Evolutionary conservation across 1,140 invertebrate species (phyloP), one percentile per base, ranked within the genome.

Genomic region (Drosophila funebris): DNA sequence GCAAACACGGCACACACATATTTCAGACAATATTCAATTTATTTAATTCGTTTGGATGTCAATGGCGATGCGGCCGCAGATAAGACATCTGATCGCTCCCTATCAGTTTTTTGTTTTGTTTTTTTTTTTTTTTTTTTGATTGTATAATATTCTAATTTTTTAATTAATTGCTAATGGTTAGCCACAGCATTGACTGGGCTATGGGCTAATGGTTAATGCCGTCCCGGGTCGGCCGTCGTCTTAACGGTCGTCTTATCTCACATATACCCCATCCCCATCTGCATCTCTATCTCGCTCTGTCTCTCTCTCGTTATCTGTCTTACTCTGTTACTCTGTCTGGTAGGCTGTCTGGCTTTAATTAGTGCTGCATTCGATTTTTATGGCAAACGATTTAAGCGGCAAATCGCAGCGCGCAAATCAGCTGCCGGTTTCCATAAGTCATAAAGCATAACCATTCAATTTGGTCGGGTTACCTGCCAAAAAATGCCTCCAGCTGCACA

Each of bases 111-210:
- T 11, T 33, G 2, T 33, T 33, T 33, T 36, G 1, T 36, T 36
- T 36, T n/a, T n/a, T n/a, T n/a, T n/a, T n/a, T n/a, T n/a, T n/a
- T n/a, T n/a, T n/a, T 39, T 39, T 13, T 50, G 5, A 48, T 44
- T n/a, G 13, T 88, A 88, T 88, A 77, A 83, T 88, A 89, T 88
- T 88, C 84, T 83, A 88, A 79, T 88, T 88, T 89, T 88, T 88
- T 88, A 88, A 88, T 88, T 88, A 88, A 88, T 88, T 88, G 84
- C 79, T 88, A 88, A 88, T 88, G 84, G 83, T 88, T 88, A 88
- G 79, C 76, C 83, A 87, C 83, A 73, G 60, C 83, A 78, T 81
- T 83, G 76, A 39, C 37, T 81, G 78, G 76, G 14, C 37, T 14
- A 9, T 4, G 24, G 33, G 58, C 82, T 85, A 85, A 85, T 85